Conservation (phyloP, 2,888 invertebrate species). For the Hofmannophila pseudospretella region DNA sequence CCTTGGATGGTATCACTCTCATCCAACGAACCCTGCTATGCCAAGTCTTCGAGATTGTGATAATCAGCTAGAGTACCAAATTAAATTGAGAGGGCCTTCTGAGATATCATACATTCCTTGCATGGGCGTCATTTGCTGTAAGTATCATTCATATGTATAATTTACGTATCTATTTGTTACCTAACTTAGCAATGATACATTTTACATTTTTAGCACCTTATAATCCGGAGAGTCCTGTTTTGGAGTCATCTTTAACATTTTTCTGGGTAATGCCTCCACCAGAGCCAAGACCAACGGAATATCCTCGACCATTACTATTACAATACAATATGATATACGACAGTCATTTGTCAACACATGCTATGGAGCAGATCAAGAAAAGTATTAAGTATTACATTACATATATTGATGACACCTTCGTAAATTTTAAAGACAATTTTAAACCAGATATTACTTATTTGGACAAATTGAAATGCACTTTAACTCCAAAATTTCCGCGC, state of each 20-base stretch:
- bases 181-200: too few relatives aligned
- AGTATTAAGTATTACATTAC: constrained; percentile 90
- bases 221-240: constrained; percentile 86
- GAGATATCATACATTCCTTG: constrained; percentile 96
- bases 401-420: constrained; percentile 57
- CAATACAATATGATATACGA: constrained; percentile 92
- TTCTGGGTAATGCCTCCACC: constrained; percentile 98
- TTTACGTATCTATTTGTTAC: too few relatives aligned
- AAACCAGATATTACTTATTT: constrained; percentile 86
- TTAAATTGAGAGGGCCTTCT: constrained; percentile 93
- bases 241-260: constrained; percentile 90
- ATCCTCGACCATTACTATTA: constrained; percentile 94
- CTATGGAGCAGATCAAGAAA: constrained; percentile 91
- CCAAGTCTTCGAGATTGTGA: constrained; percentile 94
- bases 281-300: constrained; percentile 93
- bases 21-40: constrained; percentile 91
- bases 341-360: constrained; percentile 86
- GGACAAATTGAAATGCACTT: constrained; percentile 89
- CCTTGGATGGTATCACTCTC: constrained; percentile 98
- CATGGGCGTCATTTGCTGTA: constrained; percentile 94
- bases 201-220: constrained; percentile 85
- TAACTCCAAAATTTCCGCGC: constrained; percentile 89
- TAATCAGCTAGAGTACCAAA: constrained; percentile 95
- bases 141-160: too few relatives aligned
- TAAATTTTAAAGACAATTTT: constrained; percentile 79